Evolutionary conservation across 2,797 vertebrate genomes (phyloP).

Genomic region (Aulostomus chinensis): DNA sequence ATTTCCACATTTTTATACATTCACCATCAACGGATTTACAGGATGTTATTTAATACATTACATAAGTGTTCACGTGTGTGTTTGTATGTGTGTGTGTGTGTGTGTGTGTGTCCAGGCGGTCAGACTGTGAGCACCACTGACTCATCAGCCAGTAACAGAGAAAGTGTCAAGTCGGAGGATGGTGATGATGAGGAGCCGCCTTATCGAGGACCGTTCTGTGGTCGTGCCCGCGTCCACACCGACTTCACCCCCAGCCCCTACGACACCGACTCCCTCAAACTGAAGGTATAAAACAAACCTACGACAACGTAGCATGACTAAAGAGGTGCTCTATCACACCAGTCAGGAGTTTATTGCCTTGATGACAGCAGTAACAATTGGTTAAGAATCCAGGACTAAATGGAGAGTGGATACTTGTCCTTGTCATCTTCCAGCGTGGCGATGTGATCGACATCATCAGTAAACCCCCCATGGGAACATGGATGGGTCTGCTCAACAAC

Average conservation of each 20-base stretch:
- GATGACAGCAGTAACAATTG: too few relatives aligned
- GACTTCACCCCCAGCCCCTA: constrained; percentile 99
- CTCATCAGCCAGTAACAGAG: constrained; percentile 96
- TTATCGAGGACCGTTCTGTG: constrained; percentile 96
- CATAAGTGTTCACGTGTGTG: background rate
- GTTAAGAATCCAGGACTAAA: background rate
- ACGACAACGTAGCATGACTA: too few relatives aligned
- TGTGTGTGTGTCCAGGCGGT: constrained; percentile 83
- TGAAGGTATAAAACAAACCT: constrained; percentile 92
- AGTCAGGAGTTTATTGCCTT: background rate
- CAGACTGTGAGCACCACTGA: constrained; percentile 98
- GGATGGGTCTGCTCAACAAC: constrained; percentile 98
- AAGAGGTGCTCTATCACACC: too few relatives aligned
- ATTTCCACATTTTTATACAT: too few relatives aligned
- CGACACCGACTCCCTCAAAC: constrained; percentile 95
- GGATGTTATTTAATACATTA: background rate
- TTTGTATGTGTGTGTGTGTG: constrained; percentile 1
- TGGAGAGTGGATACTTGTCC: background rate
- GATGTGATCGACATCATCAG: constrained; percentile 99
- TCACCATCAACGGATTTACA: too few relatives aligned
- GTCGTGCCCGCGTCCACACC: constrained; percentile 93
- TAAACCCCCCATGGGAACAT: constrained; percentile 98
- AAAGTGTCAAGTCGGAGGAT: constrained; percentile 98
- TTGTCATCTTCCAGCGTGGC: constrained; percentile 81
- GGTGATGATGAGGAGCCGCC: constrained; percentile 96